Evolutionary conservation across 2,888 invertebrate genomes (phyloP).

Genomic region (Oxyteleia sp.): DNA sequence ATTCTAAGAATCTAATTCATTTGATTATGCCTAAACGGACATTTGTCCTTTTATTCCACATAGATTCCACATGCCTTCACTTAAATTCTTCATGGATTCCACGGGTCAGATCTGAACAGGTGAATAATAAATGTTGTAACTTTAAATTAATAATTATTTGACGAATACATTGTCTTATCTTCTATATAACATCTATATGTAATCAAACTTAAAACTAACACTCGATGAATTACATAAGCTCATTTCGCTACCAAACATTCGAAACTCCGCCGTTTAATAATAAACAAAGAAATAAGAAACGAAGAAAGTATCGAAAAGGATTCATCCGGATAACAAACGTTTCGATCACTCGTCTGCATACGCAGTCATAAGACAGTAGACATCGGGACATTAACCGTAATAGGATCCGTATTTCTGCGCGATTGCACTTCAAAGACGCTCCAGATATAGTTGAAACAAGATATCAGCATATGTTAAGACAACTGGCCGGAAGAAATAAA

Average conservation of each 20-base stretch:
- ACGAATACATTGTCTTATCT: too few relatives aligned
- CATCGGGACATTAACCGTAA: conserved; percentile 23
- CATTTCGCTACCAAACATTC: neutral
- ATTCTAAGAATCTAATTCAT: too few relatives aligned
- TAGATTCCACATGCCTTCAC: too few relatives aligned
- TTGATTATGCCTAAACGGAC: too few relatives aligned
- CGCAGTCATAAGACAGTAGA: conserved; percentile 29
- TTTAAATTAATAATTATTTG: too few relatives aligned
- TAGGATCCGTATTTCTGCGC: conserved; percentile 36
- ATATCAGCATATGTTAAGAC: conserved; percentile 24
- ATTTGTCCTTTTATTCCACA: too few relatives aligned
- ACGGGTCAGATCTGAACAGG: too few relatives aligned
- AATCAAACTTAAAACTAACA: conserved; percentile 13
- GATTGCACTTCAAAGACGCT: conserved; percentile 48
- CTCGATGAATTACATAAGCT: neutral
- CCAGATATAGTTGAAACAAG: conserved; percentile 23
- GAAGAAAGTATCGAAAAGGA: conserved; percentile 27
- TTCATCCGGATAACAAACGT: conserved; percentile 49
- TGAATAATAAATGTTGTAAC: too few relatives aligned
- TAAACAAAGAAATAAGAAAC: too few relatives aligned
- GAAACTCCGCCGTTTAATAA: neutral
- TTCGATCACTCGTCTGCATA: conserved; percentile 44
- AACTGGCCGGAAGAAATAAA: too few relatives aligned
- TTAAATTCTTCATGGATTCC: too few relatives aligned
- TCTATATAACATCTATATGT: neutral